Conservation (phyloP, 1,140 invertebrate species). For the Drosophila arawakana region DNA sequence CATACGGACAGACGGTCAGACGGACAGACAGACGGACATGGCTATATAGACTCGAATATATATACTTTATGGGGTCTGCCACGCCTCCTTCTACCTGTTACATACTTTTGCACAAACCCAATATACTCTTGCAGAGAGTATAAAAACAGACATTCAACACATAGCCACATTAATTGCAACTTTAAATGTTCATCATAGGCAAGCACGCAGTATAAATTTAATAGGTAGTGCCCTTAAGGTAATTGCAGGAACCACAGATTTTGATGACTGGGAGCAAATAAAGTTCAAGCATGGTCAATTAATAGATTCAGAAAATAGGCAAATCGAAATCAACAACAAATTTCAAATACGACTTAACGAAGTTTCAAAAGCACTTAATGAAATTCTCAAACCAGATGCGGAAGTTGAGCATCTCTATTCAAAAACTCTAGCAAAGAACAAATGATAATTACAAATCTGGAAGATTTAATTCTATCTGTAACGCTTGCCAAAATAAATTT, state of each 20-base stretch:
- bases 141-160: constrained; percentile 1
- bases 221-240: constrained; percentile 17
- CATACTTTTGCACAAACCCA: no score
- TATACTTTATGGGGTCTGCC: no score
- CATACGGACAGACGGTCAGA: no score
- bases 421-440: constrained; percentile 15
- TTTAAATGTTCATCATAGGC: background rate
- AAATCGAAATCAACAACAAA: constrained; percentile 24
- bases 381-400: constrained; percentile 13
- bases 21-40: no score
- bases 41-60: no score
- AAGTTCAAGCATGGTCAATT: constrained; percentile 27
- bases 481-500: constrained; percentile 31
- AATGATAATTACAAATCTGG: constrained; percentile 18
- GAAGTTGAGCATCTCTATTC: constrained; percentile 14
- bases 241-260: constrained; percentile 19
- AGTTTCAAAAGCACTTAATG: constrained; percentile 7
- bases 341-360: constrained; percentile 7
- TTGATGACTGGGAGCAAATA: constrained; percentile 30
- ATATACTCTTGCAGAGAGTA: no score
- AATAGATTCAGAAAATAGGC: constrained; percentile 25
- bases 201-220: constrained; percentile 18
- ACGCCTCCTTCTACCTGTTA: no score
- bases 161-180: constrained; percentile 11
- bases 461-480: constrained; percentile 15